phyloP scores from a whole-genome alignment of 2,113 vertebrate species.

The Dromas ardeola region DNA sequence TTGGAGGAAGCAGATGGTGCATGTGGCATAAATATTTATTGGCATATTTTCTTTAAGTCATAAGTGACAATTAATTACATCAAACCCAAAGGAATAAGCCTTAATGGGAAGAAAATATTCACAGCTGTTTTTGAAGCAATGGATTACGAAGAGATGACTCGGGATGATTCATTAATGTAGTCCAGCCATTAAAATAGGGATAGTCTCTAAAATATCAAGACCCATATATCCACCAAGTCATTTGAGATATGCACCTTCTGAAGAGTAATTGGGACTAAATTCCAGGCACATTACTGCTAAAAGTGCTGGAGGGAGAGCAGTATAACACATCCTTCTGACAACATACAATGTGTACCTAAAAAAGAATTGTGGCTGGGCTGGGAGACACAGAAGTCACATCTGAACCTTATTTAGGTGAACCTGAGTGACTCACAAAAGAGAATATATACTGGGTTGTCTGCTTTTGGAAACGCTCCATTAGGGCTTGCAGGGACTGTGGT shows the following conservation, averaged over 20 bases:
- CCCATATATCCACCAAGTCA: background rate
- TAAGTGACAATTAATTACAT: conserved; percentile 58
- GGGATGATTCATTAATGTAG: background rate
- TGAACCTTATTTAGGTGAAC: background rate
- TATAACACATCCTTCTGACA: background rate
- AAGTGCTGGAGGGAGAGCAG: background rate
- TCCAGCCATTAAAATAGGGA: background rate
- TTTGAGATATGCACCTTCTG: background rate
- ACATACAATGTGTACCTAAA: background rate
- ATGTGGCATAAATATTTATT: conserved; percentile 61
- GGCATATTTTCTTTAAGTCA: conserved; percentile 50
- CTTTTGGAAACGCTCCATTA: background rate
- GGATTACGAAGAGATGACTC: background rate
- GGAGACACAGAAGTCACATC: background rate
- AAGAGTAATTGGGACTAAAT: background rate
- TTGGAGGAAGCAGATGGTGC: conserved; percentile 6
- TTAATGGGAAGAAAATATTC: conserved; percentile 57
- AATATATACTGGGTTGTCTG: background rate
- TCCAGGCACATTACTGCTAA: background rate
- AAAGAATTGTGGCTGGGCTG: background rate
- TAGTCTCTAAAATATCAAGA: conserved; percentile 15
- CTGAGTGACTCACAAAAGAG: background rate
- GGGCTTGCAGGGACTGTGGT: background rate
- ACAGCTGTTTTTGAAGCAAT: conserved; percentile 4
- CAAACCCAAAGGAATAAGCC: conserved; percentile 37